Conservation (phyloP, 2,888 invertebrate species). For the Chymomyza procnemis region DNA sequence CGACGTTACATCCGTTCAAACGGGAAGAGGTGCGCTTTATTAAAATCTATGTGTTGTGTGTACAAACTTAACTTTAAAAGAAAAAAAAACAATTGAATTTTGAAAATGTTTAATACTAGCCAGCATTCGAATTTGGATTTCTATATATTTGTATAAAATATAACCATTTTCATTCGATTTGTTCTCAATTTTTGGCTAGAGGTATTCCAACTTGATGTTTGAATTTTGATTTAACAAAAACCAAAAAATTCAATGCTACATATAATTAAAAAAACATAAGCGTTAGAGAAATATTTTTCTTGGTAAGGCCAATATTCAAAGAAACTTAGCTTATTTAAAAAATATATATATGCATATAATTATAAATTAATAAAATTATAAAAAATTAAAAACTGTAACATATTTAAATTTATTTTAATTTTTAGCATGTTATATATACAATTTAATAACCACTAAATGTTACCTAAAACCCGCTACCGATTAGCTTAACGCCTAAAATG, state of each 20-base stretch:
- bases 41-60: background rate
- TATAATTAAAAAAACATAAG: background rate
- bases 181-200: background rate
- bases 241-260: background rate
- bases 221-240: background rate
- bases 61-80: background rate
- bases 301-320: background rate
- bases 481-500: too few relatives aligned
- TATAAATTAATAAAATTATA: too few relatives aligned
- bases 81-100: background rate
- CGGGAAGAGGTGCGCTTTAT: conserved; percentile 83
- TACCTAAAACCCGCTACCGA: too few relatives aligned
- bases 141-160: background rate
- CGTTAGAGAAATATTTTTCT: background rate
- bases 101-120: background rate
- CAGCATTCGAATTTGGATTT: background rate
- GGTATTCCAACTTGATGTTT: background rate
- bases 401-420: too few relatives aligned
- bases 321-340: too few relatives aligned
- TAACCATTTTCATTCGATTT: background rate
- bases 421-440: too few relatives aligned
- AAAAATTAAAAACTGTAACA: too few relatives aligned
- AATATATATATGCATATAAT: too few relatives aligned
- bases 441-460: too few relatives aligned
- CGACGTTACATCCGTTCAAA: conserved; percentile 81